Percentiles rank a stretch among this genome's conserved stretches.
These are phyloP conservation scores for Entelurus aequoreus DNA, from an alignment of 2,113 vertebrate species.

Conservation along the genomic window DNA sequence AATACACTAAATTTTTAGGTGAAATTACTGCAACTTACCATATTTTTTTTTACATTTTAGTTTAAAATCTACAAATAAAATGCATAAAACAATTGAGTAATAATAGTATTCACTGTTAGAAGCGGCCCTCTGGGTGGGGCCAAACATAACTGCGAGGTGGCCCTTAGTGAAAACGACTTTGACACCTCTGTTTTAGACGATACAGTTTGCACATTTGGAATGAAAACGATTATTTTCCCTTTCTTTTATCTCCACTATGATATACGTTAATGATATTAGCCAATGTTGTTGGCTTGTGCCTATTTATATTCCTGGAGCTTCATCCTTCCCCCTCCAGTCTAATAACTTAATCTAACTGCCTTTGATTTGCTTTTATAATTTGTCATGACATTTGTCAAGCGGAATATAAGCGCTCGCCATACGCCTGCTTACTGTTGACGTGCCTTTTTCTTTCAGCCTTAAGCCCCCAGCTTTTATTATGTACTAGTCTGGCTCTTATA, in stretches of 20 bases:
- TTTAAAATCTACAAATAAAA: too few relatives aligned
- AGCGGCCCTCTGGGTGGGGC: too few relatives aligned
- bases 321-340: constrained; percentile 17
- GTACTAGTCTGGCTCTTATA: constrained; percentile 33
- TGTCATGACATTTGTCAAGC: constrained; percentile 8
- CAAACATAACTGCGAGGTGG: too few relatives aligned
- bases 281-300: not conserved
- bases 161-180: too few relatives aligned
- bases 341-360: constrained; percentile 10
- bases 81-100: too few relatives aligned
- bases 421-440: not conserved
- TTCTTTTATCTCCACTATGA: not conserved
- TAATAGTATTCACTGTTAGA: too few relatives aligned
- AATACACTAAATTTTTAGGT: too few relatives aligned
- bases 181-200: too few relatives aligned
- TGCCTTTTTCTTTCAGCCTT: constrained; percentile 13
- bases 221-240: not conserved
- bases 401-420: constrained; percentile 2
- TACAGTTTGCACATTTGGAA: not conserved
- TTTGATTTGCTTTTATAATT: constrained; percentile 16
- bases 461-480: constrained; percentile 45
- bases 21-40: too few relatives aligned
- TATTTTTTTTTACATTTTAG: too few relatives aligned
- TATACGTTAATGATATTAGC: not conserved
- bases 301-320: constrained; percentile 11